Evolutionary conservation across 2,888 invertebrate species (phyloP).

Genomic region (Pristionchus arcanus): DNA sequence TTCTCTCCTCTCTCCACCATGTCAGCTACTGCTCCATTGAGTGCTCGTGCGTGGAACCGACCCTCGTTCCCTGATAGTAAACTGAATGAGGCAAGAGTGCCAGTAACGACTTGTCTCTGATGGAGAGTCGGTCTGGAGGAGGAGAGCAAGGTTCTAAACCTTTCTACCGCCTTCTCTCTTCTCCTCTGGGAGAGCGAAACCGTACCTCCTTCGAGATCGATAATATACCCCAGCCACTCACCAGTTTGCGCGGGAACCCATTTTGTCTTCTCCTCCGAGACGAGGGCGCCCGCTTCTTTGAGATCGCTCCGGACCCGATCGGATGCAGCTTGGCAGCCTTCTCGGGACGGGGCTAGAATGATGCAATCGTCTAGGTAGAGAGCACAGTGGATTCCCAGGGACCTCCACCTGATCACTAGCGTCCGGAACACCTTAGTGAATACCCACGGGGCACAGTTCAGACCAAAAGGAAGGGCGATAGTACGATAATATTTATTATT

Average conservation of each 20-base stretch:
- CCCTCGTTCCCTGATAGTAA: neutral
- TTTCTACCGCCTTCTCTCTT: neutral
- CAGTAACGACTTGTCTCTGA: neutral
- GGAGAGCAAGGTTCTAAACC: neutral
- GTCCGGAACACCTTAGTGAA: conserved; percentile 39
- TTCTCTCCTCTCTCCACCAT: neutral
- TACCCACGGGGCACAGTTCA: conserved; percentile 10
- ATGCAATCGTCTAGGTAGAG: conserved; percentile 47
- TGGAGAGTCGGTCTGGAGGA: neutral
- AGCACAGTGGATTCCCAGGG: neutral
- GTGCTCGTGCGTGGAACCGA: neutral
- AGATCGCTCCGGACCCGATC: neutral
- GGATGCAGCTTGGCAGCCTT: neutral
- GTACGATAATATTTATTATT: neutral
- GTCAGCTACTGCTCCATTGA: neutral
- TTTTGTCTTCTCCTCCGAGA: neutral
- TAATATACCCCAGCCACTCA: neutral
- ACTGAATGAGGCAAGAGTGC: neutral
- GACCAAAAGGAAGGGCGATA: neutral
- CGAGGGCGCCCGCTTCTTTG: neutral
- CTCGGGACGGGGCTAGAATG: neutral
- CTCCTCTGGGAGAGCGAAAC: neutral
- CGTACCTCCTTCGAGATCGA: neutral
- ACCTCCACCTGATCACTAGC: neutral
- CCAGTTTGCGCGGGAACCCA: neutral